Evolutionary conservation across 2,113 vertebrate genomes (phyloP).

Genomic region (Alethe diademata): DNA sequence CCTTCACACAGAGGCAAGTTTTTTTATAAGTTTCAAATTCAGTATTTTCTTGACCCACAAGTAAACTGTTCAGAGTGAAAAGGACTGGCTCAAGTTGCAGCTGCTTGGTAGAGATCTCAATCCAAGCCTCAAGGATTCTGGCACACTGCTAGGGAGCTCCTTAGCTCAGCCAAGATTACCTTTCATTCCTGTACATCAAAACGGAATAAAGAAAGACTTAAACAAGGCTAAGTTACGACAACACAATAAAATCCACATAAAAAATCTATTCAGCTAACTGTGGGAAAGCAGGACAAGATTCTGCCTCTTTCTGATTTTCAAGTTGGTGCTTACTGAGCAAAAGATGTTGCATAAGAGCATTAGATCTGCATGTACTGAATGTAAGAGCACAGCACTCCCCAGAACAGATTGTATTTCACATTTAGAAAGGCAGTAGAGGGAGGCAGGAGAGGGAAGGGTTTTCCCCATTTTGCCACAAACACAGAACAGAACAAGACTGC

Average conservation of each 20-base stretch:
- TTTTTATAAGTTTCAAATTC: background rate
- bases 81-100: background rate
- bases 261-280: background rate
- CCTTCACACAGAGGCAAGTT: background rate
- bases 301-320: background rate
- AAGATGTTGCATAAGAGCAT: conserved; percentile 18
- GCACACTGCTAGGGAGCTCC: background rate
- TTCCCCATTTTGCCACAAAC: background rate
- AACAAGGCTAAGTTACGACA: background rate
- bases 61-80: background rate
- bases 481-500: background rate
- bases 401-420: background rate
- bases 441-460: background rate
- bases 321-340: background rate
- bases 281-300: background rate
- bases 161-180: background rate
- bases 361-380: background rate
- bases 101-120: background rate
- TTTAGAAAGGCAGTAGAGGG: background rate
- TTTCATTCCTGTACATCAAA: background rate
- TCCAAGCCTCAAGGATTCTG: background rate
- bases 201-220: background rate
- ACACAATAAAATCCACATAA: background rate
- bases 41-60: background rate
- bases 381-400: background rate